Conservation (phyloP, 1,140 invertebrate species). For the Pristionchus pacificus region DNA sequence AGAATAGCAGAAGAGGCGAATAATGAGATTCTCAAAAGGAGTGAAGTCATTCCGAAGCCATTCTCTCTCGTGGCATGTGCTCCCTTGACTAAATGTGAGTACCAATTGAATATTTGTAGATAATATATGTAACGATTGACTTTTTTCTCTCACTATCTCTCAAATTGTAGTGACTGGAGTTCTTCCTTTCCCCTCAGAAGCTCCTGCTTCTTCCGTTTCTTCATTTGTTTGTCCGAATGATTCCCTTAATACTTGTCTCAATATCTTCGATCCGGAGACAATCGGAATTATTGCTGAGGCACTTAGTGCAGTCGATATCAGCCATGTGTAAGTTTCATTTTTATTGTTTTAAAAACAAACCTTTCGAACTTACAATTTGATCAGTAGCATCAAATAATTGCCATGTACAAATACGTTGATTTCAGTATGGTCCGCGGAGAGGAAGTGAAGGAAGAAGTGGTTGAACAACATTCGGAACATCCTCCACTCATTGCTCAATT, state of each 20-base stretch:
- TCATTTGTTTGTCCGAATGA: conserved; percentile 11
- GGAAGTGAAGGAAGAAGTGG: conserved; percentile 12
- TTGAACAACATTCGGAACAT: conserved; percentile 11
- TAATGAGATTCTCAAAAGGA: conserved; percentile 12
- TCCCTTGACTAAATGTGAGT: conserved; percentile 14
- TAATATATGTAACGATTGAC: conserved; percentile 18
- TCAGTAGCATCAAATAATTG: not conserved
- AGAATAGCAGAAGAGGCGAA: not conserved
- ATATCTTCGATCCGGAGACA: not conserved
- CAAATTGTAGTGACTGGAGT: conserved; percentile 17
- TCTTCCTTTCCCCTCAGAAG: conserved; percentile 24
- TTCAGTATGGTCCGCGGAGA: conserved; percentile 21
- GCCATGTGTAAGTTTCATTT: conserved; percentile 19
- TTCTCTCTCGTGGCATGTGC: conserved; percentile 16
- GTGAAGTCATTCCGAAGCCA: conserved; percentile 9
- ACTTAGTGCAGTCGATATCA: conserved; percentile 5
- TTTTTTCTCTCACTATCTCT: not conserved
- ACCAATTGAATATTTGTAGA: too few relatives aligned
- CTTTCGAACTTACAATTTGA: not conserved
- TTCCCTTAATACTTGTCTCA: not conserved
- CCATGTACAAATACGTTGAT: conserved; percentile 7
- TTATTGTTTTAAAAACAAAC: not conserved
- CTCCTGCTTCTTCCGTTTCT: conserved; percentile 4
- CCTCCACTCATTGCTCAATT: conserved; percentile 20
- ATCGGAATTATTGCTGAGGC: conserved; percentile 3